Evolutionary conservation across 2,113 vertebrate species (phyloP).

Genomic region (Perognathus longimembris): DNA sequence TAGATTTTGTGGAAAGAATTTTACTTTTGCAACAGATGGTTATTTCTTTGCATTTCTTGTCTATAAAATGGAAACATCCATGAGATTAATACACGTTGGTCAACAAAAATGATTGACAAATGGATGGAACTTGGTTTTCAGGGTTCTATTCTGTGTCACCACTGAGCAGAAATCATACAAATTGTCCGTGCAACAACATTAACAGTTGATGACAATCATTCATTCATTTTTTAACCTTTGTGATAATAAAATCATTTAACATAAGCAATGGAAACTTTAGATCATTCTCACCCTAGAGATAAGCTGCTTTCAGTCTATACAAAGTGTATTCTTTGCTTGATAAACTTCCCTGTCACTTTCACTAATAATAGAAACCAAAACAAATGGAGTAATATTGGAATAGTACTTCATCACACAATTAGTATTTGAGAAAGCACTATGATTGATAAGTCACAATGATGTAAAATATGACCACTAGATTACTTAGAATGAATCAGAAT

Average conservation of each 20-base stretch:
- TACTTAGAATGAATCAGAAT: constrained; percentile 41
- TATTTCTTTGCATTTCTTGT: neutral
- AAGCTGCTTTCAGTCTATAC: too few relatives aligned
- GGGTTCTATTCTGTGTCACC: neutral
- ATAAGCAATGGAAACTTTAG: neutral
- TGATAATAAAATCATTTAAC: constrained; percentile 44
- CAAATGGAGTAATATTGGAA: neutral
- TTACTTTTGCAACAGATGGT: too few relatives aligned
- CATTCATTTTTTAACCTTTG: neutral
- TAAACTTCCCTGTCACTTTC: too few relatives aligned
- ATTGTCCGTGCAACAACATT: neutral
- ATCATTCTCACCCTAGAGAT: too few relatives aligned
- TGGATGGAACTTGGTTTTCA: neutral
- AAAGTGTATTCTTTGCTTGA: too few relatives aligned
- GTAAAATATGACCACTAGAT: neutral
- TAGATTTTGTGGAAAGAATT: too few relatives aligned
- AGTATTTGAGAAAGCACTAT: constrained; percentile 43
- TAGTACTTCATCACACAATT: constrained; percentile 14
- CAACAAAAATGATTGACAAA: constrained; percentile 40
- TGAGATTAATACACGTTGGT: neutral
- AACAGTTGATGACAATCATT: neutral
- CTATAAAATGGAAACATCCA: neutral
- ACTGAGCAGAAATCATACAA: constrained; percentile 31
- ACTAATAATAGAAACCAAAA: too few relatives aligned
- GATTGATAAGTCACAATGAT: constrained; percentile 13